Evolutionary conservation across 2,113 vertebrate species (phyloP).

Genomic region (Psilopsiagon aurifrons): DNA sequence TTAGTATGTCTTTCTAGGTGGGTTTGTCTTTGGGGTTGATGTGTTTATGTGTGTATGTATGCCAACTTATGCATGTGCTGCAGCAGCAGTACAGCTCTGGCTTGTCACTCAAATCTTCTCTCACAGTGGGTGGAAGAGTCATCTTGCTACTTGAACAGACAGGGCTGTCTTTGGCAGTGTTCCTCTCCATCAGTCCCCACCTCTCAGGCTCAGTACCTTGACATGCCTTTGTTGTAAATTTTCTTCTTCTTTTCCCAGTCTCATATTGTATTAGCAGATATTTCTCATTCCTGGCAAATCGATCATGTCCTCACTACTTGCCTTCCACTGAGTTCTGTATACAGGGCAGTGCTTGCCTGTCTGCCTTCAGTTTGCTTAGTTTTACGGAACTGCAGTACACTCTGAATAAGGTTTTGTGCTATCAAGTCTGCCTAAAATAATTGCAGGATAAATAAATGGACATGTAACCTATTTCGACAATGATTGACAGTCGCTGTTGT

Average conservation of each 20-base stretch:
- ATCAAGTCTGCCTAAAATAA: conserved; percentile 2
- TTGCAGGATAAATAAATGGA: conserved; percentile 24
- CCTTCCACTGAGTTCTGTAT: not conserved
- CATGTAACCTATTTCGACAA: not conserved
- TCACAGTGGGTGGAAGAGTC: not conserved
- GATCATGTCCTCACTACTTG: not conserved
- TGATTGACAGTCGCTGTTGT: not conserved
- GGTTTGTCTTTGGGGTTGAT: conserved; percentile 8
- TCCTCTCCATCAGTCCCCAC: conserved; percentile 19
- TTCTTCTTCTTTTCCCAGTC: not conserved
- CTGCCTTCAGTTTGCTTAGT: not conserved
- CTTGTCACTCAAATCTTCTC: conserved; percentile 8
- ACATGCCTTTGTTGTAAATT: not conserved
- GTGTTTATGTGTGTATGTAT: conserved; percentile 16
- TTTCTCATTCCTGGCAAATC: not conserved
- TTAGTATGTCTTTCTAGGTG: not conserved
- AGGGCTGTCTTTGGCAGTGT: conserved; percentile 4
- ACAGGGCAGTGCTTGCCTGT: not conserved
- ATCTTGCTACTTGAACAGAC: conserved; percentile 3
- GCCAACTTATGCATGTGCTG: not conserved
- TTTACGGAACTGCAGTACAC: not conserved
- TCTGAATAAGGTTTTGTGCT: not conserved
- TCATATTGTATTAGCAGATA: not conserved
- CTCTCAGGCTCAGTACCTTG: conserved; percentile 38
- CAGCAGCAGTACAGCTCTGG: not conserved